These are phyloP conservation scores for Argyrosomus regius DNA, from an alignment of 2,797 vertebrate species.

Conservation along the genomic window DNA sequence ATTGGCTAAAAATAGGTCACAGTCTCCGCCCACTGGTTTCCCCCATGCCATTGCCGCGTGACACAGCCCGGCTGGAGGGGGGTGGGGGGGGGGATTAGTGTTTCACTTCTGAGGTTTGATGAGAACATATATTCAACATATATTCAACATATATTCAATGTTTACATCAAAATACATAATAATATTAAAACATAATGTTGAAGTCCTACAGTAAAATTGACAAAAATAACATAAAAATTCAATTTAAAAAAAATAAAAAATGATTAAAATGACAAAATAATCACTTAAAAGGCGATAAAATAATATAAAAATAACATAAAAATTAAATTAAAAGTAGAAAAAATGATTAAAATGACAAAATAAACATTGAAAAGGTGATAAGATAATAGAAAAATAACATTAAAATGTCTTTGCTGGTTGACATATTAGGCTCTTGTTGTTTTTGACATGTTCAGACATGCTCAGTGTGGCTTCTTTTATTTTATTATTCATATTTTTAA, in stretches of 20 bases:
- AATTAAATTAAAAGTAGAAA: no score
- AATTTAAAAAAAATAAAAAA: no score
- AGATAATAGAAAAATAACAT: background rate
- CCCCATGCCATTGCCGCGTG: conserved; percentile 85
- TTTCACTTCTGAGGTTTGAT: conserved; percentile 16
- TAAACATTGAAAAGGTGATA: background rate
- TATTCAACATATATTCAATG: no score
- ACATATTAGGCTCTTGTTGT: no score
- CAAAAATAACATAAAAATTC: no score
- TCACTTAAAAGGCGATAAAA: background rate
- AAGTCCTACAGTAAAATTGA: no score
- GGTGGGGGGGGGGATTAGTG: conserved; percentile 61
- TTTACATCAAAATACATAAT: no score
- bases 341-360: background rate
- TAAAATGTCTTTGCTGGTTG: background rate
- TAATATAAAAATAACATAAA: background rate
- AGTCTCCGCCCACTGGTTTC: conserved; percentile 86
- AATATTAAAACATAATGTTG: no score
- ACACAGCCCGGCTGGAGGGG: conserved; percentile 46
- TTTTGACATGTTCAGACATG: no score
- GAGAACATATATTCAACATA: no score
- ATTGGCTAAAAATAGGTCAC: conserved; percentile 94
- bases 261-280: background rate
- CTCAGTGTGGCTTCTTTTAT: no score
- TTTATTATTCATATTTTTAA: no score